Evolutionary conservation across 2,797 vertebrate species (phyloP).

Genomic region (Aeoliscus strigatus): DNA sequence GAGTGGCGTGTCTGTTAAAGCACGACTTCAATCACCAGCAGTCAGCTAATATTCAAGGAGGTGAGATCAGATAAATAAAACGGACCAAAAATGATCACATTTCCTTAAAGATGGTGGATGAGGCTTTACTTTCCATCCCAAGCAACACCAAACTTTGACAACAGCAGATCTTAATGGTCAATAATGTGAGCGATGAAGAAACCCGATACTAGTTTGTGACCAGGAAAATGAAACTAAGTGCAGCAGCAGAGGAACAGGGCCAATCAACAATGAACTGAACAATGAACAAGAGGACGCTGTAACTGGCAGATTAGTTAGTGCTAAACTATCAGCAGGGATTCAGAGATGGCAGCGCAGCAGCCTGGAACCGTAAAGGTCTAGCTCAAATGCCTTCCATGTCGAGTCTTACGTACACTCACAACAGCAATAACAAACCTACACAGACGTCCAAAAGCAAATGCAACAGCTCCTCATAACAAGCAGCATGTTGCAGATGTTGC

Average conservation of each 20-base stretch:
- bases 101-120: too few species aligned
- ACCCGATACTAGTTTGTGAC: too few species aligned
- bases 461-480: slow-evolving; percentile 4
- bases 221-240: too few species aligned
- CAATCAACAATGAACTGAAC: slow-evolving; percentile 13
- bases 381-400: too few species aligned
- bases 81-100: too few species aligned
- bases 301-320: slow-evolving; percentile 14
- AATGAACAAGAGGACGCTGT: slow-evolving; percentile 24
- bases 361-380: too few species aligned
- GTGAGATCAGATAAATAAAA: too few species aligned
- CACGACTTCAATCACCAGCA: slow-evolving; percentile 14
- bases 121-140: too few species aligned
- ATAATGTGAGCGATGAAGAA: too few species aligned
- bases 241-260: not conserved
- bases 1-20: not conserved
- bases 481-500: slow-evolving; percentile 11
- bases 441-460: too few species aligned
- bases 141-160: too few species aligned
- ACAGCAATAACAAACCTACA: slow-evolving; percentile 11
- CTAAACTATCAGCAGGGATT: slow-evolving; percentile 45
- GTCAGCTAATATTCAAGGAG: slow-evolving; percentile 9
- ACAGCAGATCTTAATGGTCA: too few species aligned
- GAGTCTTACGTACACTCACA: slow-evolving; percentile 6
- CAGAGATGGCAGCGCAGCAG: slow-evolving; percentile 23